Evolutionary conservation across 92 coral and sea anemone genomes (phyloP).

Genomic region (Anthopleura xanthogrammica): DNA sequence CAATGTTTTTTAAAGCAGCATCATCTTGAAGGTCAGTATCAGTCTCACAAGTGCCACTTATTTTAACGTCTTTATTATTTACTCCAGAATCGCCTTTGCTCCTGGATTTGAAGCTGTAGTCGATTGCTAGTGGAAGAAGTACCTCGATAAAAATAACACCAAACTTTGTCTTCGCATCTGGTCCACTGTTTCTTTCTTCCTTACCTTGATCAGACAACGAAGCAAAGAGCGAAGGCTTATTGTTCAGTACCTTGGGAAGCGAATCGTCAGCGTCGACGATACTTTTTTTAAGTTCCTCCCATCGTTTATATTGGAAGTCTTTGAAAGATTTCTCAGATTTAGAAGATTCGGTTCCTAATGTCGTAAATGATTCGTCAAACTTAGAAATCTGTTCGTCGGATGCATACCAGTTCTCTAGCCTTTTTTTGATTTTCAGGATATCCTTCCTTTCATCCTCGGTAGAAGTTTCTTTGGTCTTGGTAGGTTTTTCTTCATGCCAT

Average conservation of each 20-base stretch:
- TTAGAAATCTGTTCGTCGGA: not conserved
- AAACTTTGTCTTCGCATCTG: constrained; percentile 35
- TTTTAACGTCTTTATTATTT: not conserved
- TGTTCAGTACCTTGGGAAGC: not conserved
- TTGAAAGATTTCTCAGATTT: not conserved
- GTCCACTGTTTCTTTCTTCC: not conserved
- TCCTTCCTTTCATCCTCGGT: not conserved
- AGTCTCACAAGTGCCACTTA: not conserved
- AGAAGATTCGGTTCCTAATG: not conserved
- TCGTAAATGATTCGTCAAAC: not conserved
- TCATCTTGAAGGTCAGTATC: too few species aligned
- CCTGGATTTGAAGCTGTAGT: constrained; percentile 44
- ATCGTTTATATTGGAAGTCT: constrained; percentile 23
- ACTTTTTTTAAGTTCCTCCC: constrained; percentile 29
- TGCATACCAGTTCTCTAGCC: constrained; percentile 60
- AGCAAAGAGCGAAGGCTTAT: constrained; percentile 1
- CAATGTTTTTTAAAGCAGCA: constrained; percentile 25
- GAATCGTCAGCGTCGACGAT: constrained; percentile 4
- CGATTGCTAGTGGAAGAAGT: constrained; percentile 63
- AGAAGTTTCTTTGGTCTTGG: not conserved
- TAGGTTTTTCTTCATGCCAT: not conserved
- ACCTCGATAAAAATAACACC: constrained; percentile 44
- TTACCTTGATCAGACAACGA: not conserved
- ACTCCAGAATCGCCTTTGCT: not conserved
- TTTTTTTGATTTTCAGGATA: constrained; percentile 40